Base-by-base conservation (phyloP, 2,888 invertebrate genomes). In the Omphaloscelis lunosa region DNA sequence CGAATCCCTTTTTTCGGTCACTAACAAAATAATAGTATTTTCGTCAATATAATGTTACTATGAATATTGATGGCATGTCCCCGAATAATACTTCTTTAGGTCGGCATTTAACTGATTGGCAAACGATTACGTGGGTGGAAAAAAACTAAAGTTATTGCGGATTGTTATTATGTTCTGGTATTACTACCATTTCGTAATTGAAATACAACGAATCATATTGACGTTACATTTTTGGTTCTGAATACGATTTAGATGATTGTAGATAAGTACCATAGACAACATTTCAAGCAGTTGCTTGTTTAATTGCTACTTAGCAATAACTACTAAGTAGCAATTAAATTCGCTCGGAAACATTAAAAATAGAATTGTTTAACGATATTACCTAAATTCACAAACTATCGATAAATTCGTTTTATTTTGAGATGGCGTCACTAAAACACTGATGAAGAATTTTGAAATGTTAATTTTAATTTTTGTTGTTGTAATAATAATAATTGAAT, bases 1-100 rank as follows among this genome's bases (percentile, higher is more conserved):
- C 58, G 23, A 70, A 69, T 79, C 41, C 65, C 53, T 45, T 66
- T 68, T 75, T 77, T 66, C 62, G 74, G 62, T 51, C 51, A 51
- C 23, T 23, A 51, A 59, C 12, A 70, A 73, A 74, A 72, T 29
- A 41, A 70, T 61, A 79, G 53, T 56, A 3, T 34, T 79, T 56
- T 66, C 8, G 23, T n/a, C 34, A 85, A 73, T 74, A 76, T n/a
- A 85, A 66, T 76, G 83, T 72, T 66, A 34, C 45, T 58, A 79
- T 79, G 23, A 80, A 85, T 83, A 86, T 85, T 77, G 29, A 80
- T 74, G 51, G 34, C 83, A 45, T 67, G 23, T 75, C 41, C 41
- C 27, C 72, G 27, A 72, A 66, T 69, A 81, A 85, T 74, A 39
- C 73, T 78, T 77, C 4, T 79, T 69, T 79, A 63, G 61, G 74